Base-by-base conservation (phyloP, 2,113 vertebrate genomes). In the Urocolius indicus region DNA sequence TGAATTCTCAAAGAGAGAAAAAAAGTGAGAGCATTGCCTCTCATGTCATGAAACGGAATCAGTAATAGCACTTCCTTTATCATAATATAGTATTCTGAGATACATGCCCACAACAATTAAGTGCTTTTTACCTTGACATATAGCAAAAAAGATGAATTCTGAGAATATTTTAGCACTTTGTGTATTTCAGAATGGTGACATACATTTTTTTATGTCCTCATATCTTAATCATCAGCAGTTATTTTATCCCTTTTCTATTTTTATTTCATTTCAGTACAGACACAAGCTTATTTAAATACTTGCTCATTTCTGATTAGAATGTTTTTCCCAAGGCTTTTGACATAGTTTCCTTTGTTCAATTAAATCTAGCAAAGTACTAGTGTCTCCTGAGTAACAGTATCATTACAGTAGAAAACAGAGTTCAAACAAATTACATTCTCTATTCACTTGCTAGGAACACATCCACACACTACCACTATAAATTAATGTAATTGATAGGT, bases 401-500 rank as follows among this genome's bases (percentile, higher is more conserved):
- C 81, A 51, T 58, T 87, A 46, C 46, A 90, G 45, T 80, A 67
- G 75, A 61, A 17, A 58, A 90, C 87, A 22, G 45, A 73, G 32
- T 66, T 92, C 72, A 81, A 76, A 96, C 49, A 83, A 46, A 72
- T 84, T 69, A 41, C 12, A 18, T 57, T 63, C 22, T 58, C 1
- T 57, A 58, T 43, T 41, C 38, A 74, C 54, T 88, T 79, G 19
- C 48, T 92, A 61, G 46, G 9, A 41, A 79, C 23, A 46, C 18
- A 58, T 77, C 62, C 72, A 48, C 34, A 67, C 22, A 13, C 23
- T 41, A 49, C 16, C 11, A 11, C 52, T 82, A 45, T 59, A 87
- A 84, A 89, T 94, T 84, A 77, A 68, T 85, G 12, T 86, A 95
- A 93, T 80, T 82, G 45, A 83, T 93, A 91, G 75, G 26, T 54